Conservation (phyloP, 2,113 vertebrate genomes). For the Polypterus senegalus region DNA sequence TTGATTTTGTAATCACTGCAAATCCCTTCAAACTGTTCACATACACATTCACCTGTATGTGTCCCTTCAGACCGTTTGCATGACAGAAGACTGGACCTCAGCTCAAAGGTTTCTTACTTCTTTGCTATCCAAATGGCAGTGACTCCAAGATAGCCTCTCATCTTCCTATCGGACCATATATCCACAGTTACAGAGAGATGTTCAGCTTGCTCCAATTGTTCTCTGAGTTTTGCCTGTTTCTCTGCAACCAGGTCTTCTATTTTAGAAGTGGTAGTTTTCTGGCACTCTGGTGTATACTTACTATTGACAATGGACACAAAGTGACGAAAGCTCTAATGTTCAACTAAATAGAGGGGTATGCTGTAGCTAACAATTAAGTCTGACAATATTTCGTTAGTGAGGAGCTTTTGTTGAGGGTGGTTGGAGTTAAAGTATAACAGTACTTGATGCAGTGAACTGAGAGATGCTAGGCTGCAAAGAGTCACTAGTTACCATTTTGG, state of each 20-base stretch:
- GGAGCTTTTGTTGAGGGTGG: slow-evolving; percentile 15
- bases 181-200: slow-evolving; percentile 13
- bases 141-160: slow-evolving; percentile 11
- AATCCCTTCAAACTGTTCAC: slow-evolving; percentile 8
- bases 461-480: too few relatives aligned
- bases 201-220: background rate
- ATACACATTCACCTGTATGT: slow-evolving; percentile 13
- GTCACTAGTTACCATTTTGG: too few relatives aligned
- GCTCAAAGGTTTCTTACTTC: slow-evolving; percentile 6
- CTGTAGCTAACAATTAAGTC: slow-evolving; percentile 20
- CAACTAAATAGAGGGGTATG: slow-evolving; percentile 13
- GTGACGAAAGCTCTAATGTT: slow-evolving; percentile 15
- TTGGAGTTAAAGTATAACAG: too few relatives aligned
- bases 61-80: slow-evolving; percentile 12
- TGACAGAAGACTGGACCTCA: slow-evolving; percentile 14
- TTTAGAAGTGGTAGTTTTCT: slow-evolving; percentile 11
- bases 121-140: slow-evolving; percentile 10
- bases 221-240: too few relatives aligned
- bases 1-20: slow-evolving; percentile 9
- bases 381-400: slow-evolving; percentile 14
- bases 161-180: slow-evolving; percentile 18
- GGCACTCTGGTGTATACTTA: slow-evolving; percentile 15
- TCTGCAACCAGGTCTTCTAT: background rate
- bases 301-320: slow-evolving; percentile 13
- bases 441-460: too few relatives aligned